A percentile compares a stretch with the other conserved stretches of the same genome.
These are phyloP conservation scores for Dendrocincla fuliginosa DNA, from an alignment of 2,797 vertebrate genomes.

Conservation along the genomic window DNA sequence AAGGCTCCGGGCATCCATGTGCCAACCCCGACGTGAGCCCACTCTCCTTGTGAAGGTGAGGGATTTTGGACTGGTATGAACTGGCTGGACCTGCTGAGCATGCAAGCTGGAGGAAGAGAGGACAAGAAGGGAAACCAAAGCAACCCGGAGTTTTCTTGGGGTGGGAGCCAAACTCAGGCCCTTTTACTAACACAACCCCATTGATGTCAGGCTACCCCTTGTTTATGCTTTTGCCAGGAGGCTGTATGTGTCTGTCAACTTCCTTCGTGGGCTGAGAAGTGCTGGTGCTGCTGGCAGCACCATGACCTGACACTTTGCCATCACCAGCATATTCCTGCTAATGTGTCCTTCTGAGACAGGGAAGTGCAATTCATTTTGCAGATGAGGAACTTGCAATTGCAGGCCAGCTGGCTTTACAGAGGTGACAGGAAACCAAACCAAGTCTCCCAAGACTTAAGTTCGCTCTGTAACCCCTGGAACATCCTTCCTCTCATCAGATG, in stretches of 20 bases:
- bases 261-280: background rate
- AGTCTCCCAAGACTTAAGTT: slow-evolving; percentile 29
- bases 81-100: fast-evolving
- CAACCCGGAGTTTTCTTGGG: background rate
- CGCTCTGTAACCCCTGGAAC: background rate
- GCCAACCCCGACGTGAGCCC: background rate
- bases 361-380: slow-evolving; percentile 9
- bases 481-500: slow-evolving; percentile 1
- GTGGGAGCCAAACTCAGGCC: background rate
- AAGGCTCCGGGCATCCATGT: background rate
- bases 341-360: background rate
- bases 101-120: background rate
- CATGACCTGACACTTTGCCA: background rate
- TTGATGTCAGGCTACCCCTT: background rate
- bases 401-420: background rate
- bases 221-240: background rate
- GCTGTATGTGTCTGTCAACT: fast-evolving
- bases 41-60: fast-evolving
- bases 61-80: background rate
- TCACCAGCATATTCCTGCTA: background rate
- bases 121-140: background rate
- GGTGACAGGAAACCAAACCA: slow-evolving; percentile 55
- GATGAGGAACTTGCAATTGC: slow-evolving; percentile 40
- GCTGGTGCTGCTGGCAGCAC: background rate
- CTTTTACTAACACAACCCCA: background rate